A percentile compares a stretch with the other conserved stretches of the same genome.
Evolutionary conservation across 2,113 vertebrate species (phyloP).

Genomic region (Eurypyga helias): DNA sequence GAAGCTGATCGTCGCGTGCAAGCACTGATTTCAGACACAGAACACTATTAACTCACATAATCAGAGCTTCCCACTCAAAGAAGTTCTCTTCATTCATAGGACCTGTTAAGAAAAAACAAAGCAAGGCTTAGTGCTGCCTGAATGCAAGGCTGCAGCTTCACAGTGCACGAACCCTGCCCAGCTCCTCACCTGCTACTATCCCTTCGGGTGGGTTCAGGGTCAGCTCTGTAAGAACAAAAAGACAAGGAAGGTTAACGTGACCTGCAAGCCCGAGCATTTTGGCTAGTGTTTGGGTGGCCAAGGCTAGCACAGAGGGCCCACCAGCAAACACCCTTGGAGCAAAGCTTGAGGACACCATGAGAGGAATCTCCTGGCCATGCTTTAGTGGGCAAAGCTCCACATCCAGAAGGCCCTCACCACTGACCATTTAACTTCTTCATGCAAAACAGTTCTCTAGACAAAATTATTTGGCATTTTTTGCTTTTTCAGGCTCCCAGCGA

Average conservation of each 20-base stretch:
- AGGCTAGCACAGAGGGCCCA: neutral
- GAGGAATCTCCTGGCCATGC: neutral
- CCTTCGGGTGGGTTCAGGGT: constrained; percentile 95
- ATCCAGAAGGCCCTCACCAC: neutral
- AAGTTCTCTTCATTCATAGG: constrained; percentile 98
- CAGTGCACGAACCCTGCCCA: neutral
- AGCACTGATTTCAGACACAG: neutral
- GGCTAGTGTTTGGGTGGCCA: rapidly evolving
- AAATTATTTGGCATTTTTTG: neutral
- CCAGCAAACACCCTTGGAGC: neutral
- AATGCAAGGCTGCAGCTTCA: neutral
- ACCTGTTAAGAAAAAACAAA: constrained; percentile 73
- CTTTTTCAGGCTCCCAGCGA: neutral
- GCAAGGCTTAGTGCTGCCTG: neutral
- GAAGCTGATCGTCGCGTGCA: neutral
- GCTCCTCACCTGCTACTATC: constrained; percentile 93
- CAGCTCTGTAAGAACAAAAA: constrained; percentile 82
- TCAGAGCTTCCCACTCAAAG: constrained; percentile 98
- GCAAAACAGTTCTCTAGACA: neutral
- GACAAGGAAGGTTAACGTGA: neutral
- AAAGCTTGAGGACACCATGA: neutral
- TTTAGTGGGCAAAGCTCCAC: neutral
- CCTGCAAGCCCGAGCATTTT: neutral
- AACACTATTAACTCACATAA: constrained; percentile 87
- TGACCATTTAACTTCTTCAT: neutral